Evolutionary conservation across 2,113 vertebrate species (phyloP).

Genomic region (Sinocyclocheilus anshuiensis): DNA sequence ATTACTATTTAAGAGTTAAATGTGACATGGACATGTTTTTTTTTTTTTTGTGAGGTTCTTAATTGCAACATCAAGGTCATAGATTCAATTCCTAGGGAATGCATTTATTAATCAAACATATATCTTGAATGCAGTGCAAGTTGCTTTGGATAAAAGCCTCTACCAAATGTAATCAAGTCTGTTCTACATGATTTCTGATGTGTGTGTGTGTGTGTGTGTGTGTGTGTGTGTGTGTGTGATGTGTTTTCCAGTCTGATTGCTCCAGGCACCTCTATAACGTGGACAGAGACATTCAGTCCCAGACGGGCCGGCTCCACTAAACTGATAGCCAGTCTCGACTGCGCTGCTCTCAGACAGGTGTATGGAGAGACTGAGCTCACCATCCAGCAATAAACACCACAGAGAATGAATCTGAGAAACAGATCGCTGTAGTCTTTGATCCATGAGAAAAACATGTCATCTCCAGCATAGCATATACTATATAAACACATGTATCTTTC

Average conservation of each 20-base stretch:
- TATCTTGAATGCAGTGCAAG: too few relatives aligned
- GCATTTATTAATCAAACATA: neutral
- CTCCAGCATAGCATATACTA: neutral
- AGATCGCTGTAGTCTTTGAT: neutral
- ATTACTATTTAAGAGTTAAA: neutral
- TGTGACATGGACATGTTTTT: neutral
- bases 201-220: neutral
- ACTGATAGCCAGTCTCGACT: constrained; percentile 87
- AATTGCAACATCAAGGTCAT: too few relatives aligned
- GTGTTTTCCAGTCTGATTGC: constrained; percentile 76
- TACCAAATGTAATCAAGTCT: neutral
- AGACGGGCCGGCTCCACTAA: constrained; percentile 75
- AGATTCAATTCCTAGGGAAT: neutral
- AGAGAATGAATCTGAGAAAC: neutral
- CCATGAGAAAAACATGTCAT: neutral
- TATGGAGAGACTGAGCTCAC: constrained; percentile 76
- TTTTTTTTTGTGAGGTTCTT: neutral
- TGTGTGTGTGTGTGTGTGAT: neutral
- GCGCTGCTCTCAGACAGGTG: constrained; percentile 85
- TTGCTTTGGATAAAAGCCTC: too few relatives aligned
- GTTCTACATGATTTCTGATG: neutral
- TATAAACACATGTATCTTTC: neutral
- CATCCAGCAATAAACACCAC: constrained; percentile 54
- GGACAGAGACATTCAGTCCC: constrained; percentile 80
- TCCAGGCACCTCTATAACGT: constrained; percentile 76